Evolutionary conservation across 2,797 vertebrate species (phyloP), one percentile per base, ranked within the genome.

Genomic region (Melopsittacus undulatus): DNA sequence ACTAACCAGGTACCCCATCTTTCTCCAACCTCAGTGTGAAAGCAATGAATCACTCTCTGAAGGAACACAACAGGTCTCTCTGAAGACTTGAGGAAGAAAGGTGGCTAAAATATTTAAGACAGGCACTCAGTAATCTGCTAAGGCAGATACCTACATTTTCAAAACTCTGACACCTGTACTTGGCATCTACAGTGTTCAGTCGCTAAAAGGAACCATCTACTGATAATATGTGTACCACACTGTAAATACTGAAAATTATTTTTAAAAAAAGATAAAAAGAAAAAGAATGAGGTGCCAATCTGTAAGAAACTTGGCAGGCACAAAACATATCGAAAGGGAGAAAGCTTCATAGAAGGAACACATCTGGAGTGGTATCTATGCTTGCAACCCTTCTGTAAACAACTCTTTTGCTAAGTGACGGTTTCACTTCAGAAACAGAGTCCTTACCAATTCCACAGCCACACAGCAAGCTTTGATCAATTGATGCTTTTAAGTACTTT

Each of bases 361-460:
- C 76, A 91, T 91, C 89, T 96, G 92, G 84, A 93, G 26, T 9
- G 23, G 1, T 93, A 96, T 57, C 82, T 86, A n/a, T 42, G 66
- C 79, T 84, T 90, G 48, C 57, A 87, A 80, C 29, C 38, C 61
- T 57, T 74, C 52, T 80, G n/a, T 92, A 93, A 89, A 92, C 81
- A 92, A 45, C 38, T 87, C 43, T 84, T 56, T 26, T 21, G 42
- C 22, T 78, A 86, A 77, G 38, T 20, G 48, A 70, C 15, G 21
- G 32, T 14, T 95, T 88, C 72, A 48, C 63, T 83, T 85, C 74
- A 84, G 57, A 70, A 94, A 83, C 16, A 0, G n/a, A 83, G 49
- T 81, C 27, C 13, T 63, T 69, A 90, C 73, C 79, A 89, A 68
- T 36, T 17, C n/a, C 32, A 57, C 26, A 75, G 56, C 7, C 66